These are phyloP conservation scores for Rhinella marina DNA, from an alignment of 2,797 vertebrate genomes.

Conservation along the genomic window DNA sequence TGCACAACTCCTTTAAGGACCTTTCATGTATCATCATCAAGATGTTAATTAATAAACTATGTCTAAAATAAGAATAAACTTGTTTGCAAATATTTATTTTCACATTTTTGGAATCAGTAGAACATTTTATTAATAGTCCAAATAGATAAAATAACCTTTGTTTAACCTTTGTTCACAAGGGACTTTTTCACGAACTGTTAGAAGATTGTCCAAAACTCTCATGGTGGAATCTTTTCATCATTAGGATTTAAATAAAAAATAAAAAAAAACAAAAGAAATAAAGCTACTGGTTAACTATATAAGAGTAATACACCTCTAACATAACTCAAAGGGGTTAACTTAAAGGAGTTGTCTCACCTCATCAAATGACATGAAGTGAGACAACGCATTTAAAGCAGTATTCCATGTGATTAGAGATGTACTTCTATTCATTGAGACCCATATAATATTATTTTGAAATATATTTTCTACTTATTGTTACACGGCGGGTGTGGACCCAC, in stretches of 20 bases:
- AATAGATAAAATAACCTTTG: conserved; percentile 13
- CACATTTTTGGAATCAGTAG: conserved; percentile 5
- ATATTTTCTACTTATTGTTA: too few relatives aligned
- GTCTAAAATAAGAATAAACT: neutral
- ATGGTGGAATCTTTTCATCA: neutral
- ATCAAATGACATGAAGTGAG: too few relatives aligned
- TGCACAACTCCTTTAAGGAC: too few relatives aligned
- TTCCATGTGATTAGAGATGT: too few relatives aligned
- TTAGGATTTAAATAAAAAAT: neutral
- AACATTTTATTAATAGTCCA: conserved; percentile 21
- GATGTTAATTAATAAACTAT: neutral
- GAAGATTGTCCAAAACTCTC: conserved; percentile 2
- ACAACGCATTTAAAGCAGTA: too few relatives aligned
- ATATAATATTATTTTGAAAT: too few relatives aligned
- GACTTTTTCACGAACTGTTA: neutral
- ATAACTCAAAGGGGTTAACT: neutral
- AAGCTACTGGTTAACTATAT: neutral
- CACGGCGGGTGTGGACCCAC: too few relatives aligned
- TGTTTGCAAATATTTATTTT: conserved; percentile 35
- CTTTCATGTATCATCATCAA: too few relatives aligned
- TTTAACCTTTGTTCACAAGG: conserved; percentile 8
- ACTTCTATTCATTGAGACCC: too few relatives aligned
- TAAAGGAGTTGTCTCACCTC: too few relatives aligned
- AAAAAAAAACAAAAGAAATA: neutral
- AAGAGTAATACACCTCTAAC: neutral